Evolutionary conservation across 2,113 vertebrate genomes (phyloP), one percentile per base, ranked within the genome.

Genomic region (Madoqua kirkii): DNA sequence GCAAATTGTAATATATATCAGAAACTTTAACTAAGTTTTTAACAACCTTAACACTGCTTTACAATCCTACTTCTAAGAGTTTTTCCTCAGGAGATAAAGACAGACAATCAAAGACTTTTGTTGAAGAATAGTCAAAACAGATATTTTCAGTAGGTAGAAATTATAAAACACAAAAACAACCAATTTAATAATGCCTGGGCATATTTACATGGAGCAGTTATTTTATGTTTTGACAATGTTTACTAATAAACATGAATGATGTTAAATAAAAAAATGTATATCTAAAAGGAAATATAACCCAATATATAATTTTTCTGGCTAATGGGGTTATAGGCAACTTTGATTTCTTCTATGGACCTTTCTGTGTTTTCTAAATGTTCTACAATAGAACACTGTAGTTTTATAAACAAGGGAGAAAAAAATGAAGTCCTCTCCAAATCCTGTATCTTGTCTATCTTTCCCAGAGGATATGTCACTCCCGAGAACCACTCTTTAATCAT

Each of bases 151-250:
- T 76, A 95, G n/a, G 78, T 85, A 84, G 40, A 95, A 87, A 87
- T 95, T 74, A 93, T 50, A 97, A 96, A 95, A 57, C 82, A 31
- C 86, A 81, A 31, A 48, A 86, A 93, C 36, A 40, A 93, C 79
- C 17, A 79, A 31, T 12, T 89, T 95, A 87, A 88, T 67, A 71
- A 71, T 71, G 25, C 89, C 36, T 50, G 8, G 14, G 8, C 43
- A 87, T 6, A 78, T 94, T 89, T 78, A 62, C n/a, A 62, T 52
- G 54, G 5, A 74, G 29, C 1, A 27, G 29, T 83, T 83, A 91
- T 96, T 96, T 91, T 82, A 91, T 25, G 71, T 50, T 93, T 96
- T 83, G 50, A 79, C 45, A 89, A 52, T 95, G 91, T 95, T 95
- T 95, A 92, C 57, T 87, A 94, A 79, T 10, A 21, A 71, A 74